Conservation (phyloP, 2,888 invertebrate species). For the Luffia ferchaultella region DNA sequence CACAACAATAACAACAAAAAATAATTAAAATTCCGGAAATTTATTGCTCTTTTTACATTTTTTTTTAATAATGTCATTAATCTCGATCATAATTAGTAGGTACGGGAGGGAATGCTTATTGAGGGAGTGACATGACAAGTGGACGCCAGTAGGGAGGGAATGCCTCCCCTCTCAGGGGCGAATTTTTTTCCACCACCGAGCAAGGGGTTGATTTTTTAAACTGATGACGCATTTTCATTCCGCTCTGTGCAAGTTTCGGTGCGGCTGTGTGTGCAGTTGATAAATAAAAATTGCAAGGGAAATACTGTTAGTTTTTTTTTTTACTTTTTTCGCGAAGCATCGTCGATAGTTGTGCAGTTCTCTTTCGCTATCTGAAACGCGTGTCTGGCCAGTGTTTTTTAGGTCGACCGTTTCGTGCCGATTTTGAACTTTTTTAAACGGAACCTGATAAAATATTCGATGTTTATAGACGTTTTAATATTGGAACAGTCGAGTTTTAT, state of each 20-base stretch:
- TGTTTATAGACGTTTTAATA: too few relatives aligned
- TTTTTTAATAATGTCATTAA: background rate
- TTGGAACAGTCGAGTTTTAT: too few relatives aligned
- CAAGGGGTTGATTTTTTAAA: constrained; percentile 69
- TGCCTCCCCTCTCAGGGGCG: constrained; percentile 50
- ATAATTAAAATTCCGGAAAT: too few relatives aligned
- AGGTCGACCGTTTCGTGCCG: constrained; percentile 21
- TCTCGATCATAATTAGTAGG: background rate
- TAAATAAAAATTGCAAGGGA: constrained; percentile 55
- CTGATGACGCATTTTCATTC: constrained; percentile 69
- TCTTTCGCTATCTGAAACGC: constrained; percentile 28
- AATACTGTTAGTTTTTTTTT: constrained; percentile 31
- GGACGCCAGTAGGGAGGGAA: constrained; percentile 58
- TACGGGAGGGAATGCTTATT: constrained; percentile 40
- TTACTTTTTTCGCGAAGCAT: constrained; percentile 34
- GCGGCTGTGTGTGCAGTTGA: constrained; percentile 60
- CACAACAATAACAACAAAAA: too few relatives aligned
- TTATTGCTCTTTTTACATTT: too few relatives aligned
- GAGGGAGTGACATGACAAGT: constrained; percentile 61
- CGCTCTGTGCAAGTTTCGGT: constrained; percentile 64
- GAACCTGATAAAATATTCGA: too few relatives aligned
- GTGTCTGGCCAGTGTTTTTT: constrained; percentile 16
- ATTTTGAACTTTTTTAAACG: background rate
- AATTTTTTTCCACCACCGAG: constrained; percentile 57
- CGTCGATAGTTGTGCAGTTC: background rate